Conservation (phyloP, 2,113 vertebrate genomes). For the Pitta sordida region DNA sequence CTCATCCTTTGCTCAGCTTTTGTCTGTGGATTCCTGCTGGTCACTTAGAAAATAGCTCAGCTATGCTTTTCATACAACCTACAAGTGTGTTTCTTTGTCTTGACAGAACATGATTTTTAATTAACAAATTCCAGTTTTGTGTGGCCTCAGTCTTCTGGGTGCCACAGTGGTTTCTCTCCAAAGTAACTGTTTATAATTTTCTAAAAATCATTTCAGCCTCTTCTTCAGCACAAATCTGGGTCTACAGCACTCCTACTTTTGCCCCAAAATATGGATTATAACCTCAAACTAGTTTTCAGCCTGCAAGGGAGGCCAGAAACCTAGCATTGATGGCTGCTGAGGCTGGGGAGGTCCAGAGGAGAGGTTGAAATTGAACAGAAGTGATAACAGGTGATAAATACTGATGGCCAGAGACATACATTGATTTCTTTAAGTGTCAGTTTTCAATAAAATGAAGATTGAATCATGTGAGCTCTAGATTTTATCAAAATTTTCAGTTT, state of each 20-base stretch:
- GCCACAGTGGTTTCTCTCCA: not conserved
- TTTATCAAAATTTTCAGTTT: not conserved
- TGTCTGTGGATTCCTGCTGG: not conserved
- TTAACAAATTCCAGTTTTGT: not conserved
- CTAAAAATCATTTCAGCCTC: not conserved
- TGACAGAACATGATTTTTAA: not conserved
- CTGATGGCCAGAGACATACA: not conserved
- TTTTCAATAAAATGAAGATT: not conserved
- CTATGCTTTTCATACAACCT: not conserved
- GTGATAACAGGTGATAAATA: not conserved
- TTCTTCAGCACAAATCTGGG: not conserved
- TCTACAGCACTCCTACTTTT: not conserved
- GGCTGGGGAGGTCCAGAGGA: not conserved
- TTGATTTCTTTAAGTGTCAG: not conserved
- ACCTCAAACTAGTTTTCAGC: not conserved
- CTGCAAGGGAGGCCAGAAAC: not conserved
- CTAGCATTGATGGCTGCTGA: not conserved
- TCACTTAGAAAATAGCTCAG: not conserved
- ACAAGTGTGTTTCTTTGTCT: not conserved
- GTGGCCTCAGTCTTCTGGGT: not conserved
- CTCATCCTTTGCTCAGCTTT: constrained; percentile 26
- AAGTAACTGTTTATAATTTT: not conserved
- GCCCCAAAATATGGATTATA: not conserved
- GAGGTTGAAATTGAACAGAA: not conserved
- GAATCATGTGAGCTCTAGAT: not conserved